A percentile compares a stretch with the other conserved stretches of the same genome.
These are phyloP conservation scores for Herpetotheres cachinnans DNA, from an alignment of 2,113 vertebrate species.

Conservation along the genomic window DNA sequence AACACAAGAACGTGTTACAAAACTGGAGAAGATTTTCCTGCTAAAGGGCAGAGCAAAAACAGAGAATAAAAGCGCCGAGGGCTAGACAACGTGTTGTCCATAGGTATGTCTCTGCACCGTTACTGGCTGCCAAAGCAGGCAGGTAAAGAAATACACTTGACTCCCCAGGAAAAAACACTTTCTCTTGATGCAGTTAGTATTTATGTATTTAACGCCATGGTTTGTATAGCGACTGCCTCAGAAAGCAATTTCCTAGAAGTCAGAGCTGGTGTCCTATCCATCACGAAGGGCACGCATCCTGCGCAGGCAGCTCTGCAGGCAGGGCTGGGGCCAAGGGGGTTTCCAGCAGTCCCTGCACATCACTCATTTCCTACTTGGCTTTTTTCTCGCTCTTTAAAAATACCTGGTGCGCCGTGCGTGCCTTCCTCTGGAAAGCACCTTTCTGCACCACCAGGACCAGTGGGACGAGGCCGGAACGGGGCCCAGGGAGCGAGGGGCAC, in stretches of 20 bases:
- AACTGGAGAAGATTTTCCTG: neutral
- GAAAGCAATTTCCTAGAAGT: neutral
- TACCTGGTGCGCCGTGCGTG: neutral
- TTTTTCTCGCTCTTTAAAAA: conserved; percentile 43
- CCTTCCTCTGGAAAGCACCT: neutral
- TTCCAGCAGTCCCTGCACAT: neutral
- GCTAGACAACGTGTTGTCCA: accelerated
- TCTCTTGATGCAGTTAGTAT: neutral
- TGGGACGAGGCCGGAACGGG: neutral
- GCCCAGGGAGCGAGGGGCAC: neutral
- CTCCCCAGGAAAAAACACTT: neutral
- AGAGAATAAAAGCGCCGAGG: neutral
- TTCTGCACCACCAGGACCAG: neutral
- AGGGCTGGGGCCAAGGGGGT: neutral
- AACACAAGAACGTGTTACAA: accelerated
- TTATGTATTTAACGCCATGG: neutral
- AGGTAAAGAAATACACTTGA: neutral
- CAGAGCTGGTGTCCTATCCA: neutral
- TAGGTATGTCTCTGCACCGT: neutral
- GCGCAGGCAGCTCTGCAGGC: neutral
- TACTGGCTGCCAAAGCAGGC: neutral
- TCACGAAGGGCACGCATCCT: neutral
- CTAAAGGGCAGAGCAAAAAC: neutral
- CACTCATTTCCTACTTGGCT: conserved; percentile 39
- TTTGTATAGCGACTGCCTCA: neutral